Evolutionary conservation across 2,797 vertebrate species (phyloP), one percentile per base, ranked within the genome.

Genomic region (Rhinichthys osculus): DNA sequence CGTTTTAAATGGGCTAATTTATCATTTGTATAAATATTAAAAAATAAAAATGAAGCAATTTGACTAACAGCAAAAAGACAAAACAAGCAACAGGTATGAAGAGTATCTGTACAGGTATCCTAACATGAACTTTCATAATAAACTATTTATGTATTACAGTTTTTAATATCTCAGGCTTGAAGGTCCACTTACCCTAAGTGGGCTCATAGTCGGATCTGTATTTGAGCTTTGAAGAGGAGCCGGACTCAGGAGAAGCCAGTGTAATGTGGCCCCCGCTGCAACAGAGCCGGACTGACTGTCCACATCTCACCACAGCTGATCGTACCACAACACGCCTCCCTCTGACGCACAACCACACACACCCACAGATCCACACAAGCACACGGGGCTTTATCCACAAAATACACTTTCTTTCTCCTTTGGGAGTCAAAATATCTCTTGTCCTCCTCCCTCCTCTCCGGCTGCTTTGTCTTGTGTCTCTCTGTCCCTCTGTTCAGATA

Each of bases 271-370:
- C 30, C 57, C 44, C 30, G 6, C 44, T 50, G 67, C 42, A 81
- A 70, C 50, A 47, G 66, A 79, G 27, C 66, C 21, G 52, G 27
- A 38, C 21, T 79, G 78, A 38, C 69, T 11, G 69, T 66, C 78
- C 78, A 66, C 84, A 81, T 80, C 84, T 73, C 54, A 9, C 67
- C 78, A 79, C 62, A 84, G n/a, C 82, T 77, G 59, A 77, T 54
- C 62, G 16, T 52, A 62, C 35, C 74, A 57, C 84, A 73, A 73
- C 57, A 81, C 84, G 40, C 69, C 78, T 85, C 69, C 70, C 77
- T 71, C 30, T 85, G 77, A 73, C 84, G 52, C 76, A 71, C 76
- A 59, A 52, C 47, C 70, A 54, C 79, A 54, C 79, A 76, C 72
- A 83, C 81, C 27, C 82, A 66, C 82, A 83, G 71, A 82, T 62